phyloP scores from a whole-genome alignment of 2,113 vertebrate genomes.

The Catharus minimus region DNA sequence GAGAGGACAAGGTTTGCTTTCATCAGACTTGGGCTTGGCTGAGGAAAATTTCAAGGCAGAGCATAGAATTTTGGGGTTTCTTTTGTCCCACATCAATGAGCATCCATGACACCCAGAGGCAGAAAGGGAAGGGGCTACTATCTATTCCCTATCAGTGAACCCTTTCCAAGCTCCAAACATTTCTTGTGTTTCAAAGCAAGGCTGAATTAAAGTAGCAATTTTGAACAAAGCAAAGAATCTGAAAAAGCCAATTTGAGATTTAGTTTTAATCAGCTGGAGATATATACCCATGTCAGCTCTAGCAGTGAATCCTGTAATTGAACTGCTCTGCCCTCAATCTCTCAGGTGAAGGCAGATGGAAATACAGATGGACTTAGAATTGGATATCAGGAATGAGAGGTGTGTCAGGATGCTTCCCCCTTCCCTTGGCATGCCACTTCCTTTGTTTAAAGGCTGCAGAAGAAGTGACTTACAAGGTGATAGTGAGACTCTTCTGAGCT shows the following conservation, averaged over 20 bases:
- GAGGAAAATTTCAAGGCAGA: not conserved
- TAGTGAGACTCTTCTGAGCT: not conserved
- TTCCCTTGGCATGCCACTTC: not conserved
- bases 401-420: not conserved
- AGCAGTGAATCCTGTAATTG: not conserved
- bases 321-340: not conserved
- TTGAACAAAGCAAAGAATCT: not conserved
- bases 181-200: not conserved
- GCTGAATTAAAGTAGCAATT: not conserved
- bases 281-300: not conserved
- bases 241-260: not conserved
- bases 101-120: not conserved
- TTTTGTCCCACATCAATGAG: not conserved
- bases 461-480: not conserved
- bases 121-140: not conserved
- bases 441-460: not conserved
- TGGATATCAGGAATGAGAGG: not conserved
- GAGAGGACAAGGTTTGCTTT: not conserved
- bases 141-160: not conserved
- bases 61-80: not conserved
- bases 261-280: not conserved
- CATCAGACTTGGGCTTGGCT: not conserved
- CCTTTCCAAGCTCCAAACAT: not conserved
- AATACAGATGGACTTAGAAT: not conserved
- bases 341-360: not conserved